Percentiles rank a stretch among this genome's conserved stretches.
These are phyloP conservation scores for Molossus molossus DNA, from an alignment of 2,797 vertebrate genomes.

Conservation along the genomic window DNA sequence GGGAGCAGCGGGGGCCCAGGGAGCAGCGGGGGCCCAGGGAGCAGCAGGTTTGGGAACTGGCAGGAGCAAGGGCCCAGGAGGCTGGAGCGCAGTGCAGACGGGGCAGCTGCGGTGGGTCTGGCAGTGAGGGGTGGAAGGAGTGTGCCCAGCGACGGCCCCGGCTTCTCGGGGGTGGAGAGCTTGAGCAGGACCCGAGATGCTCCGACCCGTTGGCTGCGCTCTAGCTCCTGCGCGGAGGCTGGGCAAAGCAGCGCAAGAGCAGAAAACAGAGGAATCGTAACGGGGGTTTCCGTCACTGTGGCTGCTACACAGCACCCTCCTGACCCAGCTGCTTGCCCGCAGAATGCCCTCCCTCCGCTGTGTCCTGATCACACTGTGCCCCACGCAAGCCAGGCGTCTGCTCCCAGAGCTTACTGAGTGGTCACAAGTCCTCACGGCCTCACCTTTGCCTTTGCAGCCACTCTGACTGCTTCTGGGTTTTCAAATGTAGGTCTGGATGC, in stretches of 20 bases:
- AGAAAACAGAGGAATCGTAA: background rate
- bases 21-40: too few species aligned
- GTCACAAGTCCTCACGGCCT: background rate
- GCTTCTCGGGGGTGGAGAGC: too few species aligned
- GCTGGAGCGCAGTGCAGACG: background rate
- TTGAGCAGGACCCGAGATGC: too few species aligned
- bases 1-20: too few species aligned
- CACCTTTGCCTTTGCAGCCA: background rate
- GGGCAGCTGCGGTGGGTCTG: background rate
- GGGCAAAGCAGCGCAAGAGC: background rate
- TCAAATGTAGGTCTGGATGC: too few species aligned
- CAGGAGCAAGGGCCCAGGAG: too few species aligned
- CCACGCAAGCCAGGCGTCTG: background rate
- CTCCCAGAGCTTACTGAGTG: background rate
- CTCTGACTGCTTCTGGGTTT: too few species aligned
- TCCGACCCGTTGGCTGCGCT: background rate
- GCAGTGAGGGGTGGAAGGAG: too few species aligned
- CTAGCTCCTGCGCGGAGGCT: background rate
- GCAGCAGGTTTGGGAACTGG: too few species aligned
- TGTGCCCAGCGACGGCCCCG: too few species aligned
- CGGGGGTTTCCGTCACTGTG: background rate
- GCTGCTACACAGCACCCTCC: background rate
- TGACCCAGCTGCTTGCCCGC: background rate
- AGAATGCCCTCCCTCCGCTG: background rate
- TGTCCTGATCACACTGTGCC: too few species aligned